A percentile compares a stretch with the other conserved stretches of the same genome.
Conservation (phyloP, 2,113 vertebrate species). For the Lophius piscatorius region DNA sequence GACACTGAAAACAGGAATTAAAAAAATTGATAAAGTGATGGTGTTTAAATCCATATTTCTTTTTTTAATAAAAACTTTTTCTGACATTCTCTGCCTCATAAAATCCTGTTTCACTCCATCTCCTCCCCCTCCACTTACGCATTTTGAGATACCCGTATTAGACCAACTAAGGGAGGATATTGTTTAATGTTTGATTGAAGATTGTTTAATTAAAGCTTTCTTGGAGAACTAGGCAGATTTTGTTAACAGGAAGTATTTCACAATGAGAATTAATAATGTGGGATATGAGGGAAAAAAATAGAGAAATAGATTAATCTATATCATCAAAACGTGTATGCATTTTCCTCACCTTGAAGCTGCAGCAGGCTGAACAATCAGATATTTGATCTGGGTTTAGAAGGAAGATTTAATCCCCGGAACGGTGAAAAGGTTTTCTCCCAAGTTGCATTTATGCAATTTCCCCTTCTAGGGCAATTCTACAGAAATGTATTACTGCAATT, state of each 20-base stretch:
- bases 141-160: slow-evolving; percentile 59
- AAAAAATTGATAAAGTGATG: slow-evolving; percentile 24
- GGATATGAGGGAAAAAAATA: slow-evolving; percentile 22
- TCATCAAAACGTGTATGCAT: slow-evolving; percentile 44
- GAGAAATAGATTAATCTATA: slow-evolving; percentile 60
- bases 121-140: slow-evolving; percentile 34
- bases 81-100: slow-evolving; percentile 50
- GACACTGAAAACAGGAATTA: slow-evolving; percentile 4
- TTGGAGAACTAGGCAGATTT: slow-evolving; percentile 14
- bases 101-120: slow-evolving; percentile 38
- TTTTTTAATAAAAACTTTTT: slow-evolving; percentile 36
- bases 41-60: slow-evolving; percentile 30
- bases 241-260: too few relatives aligned
- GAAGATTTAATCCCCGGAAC: slow-evolving; percentile 77
- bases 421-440: slow-evolving; percentile 75
- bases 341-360: slow-evolving; percentile 68
- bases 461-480: slow-evolving; percentile 76
- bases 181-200: slow-evolving; percentile 60
- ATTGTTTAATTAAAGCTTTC: slow-evolving; percentile 53
- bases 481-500: slow-evolving; percentile 75
- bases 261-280: slow-evolving; percentile 37
- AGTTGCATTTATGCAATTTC: slow-evolving; percentile 80
- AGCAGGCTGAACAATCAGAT: slow-evolving; percentile 74
- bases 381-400: slow-evolving; percentile 79
- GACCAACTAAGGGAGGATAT: slow-evolving; percentile 55